Percentiles rank a stretch among this genome's conserved stretches.
Conservation (phyloP, 2,113 vertebrate species). For the Beaufortia kweichowensis region DNA sequence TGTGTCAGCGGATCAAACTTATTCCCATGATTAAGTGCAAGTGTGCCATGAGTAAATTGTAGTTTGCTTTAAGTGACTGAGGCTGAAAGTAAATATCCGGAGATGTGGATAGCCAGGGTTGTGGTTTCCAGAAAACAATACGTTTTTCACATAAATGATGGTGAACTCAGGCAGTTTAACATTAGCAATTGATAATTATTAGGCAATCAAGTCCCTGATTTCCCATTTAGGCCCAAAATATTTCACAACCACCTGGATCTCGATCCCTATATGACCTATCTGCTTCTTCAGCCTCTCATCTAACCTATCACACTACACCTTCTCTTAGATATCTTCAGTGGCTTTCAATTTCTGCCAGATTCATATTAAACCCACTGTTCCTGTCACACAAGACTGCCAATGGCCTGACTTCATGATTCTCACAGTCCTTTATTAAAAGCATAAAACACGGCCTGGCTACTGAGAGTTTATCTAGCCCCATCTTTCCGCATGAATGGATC, state of each 20-base stretch:
- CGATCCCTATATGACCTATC: not conserved
- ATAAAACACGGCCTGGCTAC: not conserved
- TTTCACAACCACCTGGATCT: not conserved
- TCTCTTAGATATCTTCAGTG: not conserved
- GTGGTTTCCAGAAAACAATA: not conserved
- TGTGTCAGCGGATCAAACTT: conserved; percentile 39
- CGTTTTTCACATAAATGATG: too few species aligned
- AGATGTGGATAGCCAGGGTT: not conserved
- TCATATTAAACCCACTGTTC: conserved; percentile 33
- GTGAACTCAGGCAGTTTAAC: too few species aligned
- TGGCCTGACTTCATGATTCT: conserved; percentile 16
- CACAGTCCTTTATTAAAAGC: conserved; percentile 34
- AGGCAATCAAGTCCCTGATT: too few species aligned
- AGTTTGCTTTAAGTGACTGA: conserved; percentile 15
- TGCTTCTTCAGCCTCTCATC: not conserved
- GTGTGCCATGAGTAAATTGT: not conserved
- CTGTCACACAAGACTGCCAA: conserved; percentile 35
- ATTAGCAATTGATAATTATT: too few species aligned
- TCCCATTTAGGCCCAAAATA: not conserved
- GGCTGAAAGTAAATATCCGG: not conserved
- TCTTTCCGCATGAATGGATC: conserved; percentile 25
- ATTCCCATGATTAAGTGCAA: conserved; percentile 35
- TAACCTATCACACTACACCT: conserved; percentile 12
- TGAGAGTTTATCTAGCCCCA: conserved; percentile 26
- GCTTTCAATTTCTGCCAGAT: conserved; percentile 23